A percentile compares a stretch with the other conserved stretches of the same genome.
phyloP scores from a whole-genome alignment of 1,140 invertebrate genomes.

The Calycopis cecrops region DNA sequence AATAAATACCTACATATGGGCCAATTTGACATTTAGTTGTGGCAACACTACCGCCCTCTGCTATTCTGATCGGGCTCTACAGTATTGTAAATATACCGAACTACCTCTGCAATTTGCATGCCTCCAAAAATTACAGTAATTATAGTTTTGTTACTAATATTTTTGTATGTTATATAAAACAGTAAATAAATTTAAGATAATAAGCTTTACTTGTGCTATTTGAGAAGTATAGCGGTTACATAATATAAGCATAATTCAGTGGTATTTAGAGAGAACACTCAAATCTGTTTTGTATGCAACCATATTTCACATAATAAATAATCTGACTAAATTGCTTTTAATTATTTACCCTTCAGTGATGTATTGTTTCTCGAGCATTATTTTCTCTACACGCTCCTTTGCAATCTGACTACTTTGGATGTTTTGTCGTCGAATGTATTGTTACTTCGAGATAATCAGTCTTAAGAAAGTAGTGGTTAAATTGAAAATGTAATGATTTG shows the following conservation, averaged over 20 bases:
- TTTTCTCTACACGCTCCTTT: no score
- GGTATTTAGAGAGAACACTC: constrained; percentile 51
- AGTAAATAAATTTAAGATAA: constrained; percentile 51
- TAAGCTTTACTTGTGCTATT: constrained; percentile 56
- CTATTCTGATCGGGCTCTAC: constrained; percentile 29
- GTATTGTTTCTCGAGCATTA: no score
- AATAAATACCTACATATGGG: background rate
- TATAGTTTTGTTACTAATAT: constrained; percentile 60
- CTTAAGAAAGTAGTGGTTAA: no score
- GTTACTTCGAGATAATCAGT: no score
- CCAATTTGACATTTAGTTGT: background rate
- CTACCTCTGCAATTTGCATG: constrained; percentile 62
- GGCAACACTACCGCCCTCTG: background rate
- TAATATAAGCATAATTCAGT: constrained; percentile 52
- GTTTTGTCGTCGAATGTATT: no score
- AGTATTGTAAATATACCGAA: constrained; percentile 49
- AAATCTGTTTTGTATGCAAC: constrained; percentile 55
- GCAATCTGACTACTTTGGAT: no score
- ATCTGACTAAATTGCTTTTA: constrained; percentile 50
- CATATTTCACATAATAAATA: constrained; percentile 63
- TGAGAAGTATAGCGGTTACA: constrained; percentile 28
- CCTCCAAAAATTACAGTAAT: constrained; percentile 61
- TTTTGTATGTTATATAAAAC: constrained; percentile 62
- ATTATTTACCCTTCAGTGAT: constrained; percentile 14
- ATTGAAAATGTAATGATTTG: no score